Evolutionary conservation across 2,888 invertebrate genomes (phyloP).

Genomic region (Serripes groenlandicus): DNA sequence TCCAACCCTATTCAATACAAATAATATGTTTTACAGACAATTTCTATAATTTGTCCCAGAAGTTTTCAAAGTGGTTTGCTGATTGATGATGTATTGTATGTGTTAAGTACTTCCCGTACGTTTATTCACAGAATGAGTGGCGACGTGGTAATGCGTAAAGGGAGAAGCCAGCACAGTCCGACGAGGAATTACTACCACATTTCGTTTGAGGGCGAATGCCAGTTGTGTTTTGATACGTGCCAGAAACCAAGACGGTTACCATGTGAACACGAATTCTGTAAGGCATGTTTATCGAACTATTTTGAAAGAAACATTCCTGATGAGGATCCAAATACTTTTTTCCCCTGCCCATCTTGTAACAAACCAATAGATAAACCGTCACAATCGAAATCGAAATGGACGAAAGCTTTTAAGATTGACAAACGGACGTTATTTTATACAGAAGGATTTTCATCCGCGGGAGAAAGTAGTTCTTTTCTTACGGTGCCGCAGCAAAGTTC

Average conservation of each 20-base stretch:
- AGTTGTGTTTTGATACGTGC: conserved; percentile 32
- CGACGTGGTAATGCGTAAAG: background rate
- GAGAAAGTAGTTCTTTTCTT: too few species aligned
- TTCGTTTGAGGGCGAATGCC: conserved; percentile 29
- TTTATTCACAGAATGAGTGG: background rate
- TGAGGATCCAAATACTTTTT: background rate
- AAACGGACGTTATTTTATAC: conserved; percentile 19
- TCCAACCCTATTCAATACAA: too few species aligned
- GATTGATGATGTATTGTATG: too few species aligned
- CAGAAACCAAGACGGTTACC: conserved; percentile 35
- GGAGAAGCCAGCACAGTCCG: background rate
- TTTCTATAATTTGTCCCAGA: too few species aligned
- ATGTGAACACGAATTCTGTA: conserved; percentile 46
- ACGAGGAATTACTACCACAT: conserved; percentile 22
- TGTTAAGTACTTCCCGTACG: too few species aligned
- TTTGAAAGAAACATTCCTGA: conserved; percentile 6
- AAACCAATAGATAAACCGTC: conserved; percentile 22
- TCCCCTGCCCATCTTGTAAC: conserved; percentile 38
- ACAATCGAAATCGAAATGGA: conserved; percentile 25
- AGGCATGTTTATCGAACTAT: conserved; percentile 29
- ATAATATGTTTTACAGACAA: too few species aligned
- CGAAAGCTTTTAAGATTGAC: conserved; percentile 28
- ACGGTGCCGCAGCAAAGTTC: too few species aligned
- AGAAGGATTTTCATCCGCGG: background rate
- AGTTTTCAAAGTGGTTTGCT: too few species aligned